phyloP scores from a whole-genome alignment of 2,797 vertebrate genomes.

The Simalia tracyae region DNA sequence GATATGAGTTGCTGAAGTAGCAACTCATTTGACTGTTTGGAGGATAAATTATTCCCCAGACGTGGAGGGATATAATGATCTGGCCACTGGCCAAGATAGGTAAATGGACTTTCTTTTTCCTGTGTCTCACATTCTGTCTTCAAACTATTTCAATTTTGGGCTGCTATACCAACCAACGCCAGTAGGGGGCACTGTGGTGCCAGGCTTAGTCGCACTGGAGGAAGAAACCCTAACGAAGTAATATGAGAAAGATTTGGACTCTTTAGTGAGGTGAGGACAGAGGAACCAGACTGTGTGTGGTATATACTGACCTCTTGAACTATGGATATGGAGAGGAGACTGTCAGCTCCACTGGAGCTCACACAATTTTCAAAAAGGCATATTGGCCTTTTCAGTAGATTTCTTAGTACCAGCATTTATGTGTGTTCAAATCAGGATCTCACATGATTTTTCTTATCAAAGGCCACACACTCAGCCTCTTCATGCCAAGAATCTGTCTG shows the following conservation, averaged over 20 bases:
- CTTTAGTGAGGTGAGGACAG: slow-evolving; percentile 39
- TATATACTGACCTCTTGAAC: slow-evolving; percentile 42
- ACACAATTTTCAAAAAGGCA: slow-evolving; percentile 32
- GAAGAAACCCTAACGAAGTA: slow-evolving; percentile 30
- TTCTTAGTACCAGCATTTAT: slow-evolving; percentile 12
- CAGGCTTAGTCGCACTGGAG: slow-evolving; percentile 32
- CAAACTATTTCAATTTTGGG: neutral
- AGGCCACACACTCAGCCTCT: slow-evolving; percentile 3
- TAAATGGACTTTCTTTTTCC: slow-evolving; percentile 11
- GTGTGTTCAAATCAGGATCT: neutral
- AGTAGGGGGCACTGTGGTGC: slow-evolving; percentile 65
- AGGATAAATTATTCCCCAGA: neutral
- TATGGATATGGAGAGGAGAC: slow-evolving; percentile 38
- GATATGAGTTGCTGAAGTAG: slow-evolving; percentile 10
- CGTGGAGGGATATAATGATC: neutral
- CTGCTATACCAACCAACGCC: slow-evolving; percentile 31
- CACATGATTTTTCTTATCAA: slow-evolving; percentile 31
- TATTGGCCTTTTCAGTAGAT: slow-evolving; percentile 17
- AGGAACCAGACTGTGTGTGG: slow-evolving; percentile 45
- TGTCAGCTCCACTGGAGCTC: slow-evolving; percentile 34
- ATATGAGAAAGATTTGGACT: slow-evolving; percentile 45
- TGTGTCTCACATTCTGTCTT: slow-evolving; percentile 17
- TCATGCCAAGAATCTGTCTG: slow-evolving; percentile 26
- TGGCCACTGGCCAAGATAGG: neutral
- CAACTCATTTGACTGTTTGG: neutral